These are phyloP conservation scores for Phengaris arion DNA, from an alignment of 2,888 invertebrate species.

Conservation along the genomic window DNA sequence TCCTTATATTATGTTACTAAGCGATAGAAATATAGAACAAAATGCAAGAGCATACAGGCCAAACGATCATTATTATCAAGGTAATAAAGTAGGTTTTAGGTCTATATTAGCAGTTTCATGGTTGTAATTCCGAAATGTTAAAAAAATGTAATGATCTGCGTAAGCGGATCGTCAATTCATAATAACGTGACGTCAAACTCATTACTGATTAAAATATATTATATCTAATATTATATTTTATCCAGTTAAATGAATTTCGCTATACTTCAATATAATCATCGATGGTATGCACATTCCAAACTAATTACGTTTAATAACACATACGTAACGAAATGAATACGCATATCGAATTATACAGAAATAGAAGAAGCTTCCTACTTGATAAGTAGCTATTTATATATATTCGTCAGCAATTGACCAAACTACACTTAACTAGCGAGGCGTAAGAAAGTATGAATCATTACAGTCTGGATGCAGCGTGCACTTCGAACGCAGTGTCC, in stretches of 20 bases:
- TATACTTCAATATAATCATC: not conserved
- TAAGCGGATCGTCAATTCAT: not conserved
- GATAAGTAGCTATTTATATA: not conserved
- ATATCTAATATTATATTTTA: not conserved
- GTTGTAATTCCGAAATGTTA: not conserved
- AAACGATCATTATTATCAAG: not conserved
- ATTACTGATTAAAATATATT: conserved; percentile 14
- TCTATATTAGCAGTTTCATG: not conserved
- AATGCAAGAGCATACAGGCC: not conserved
- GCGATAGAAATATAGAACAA: not conserved
- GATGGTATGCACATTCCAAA: not conserved
- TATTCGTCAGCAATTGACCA: not conserved
- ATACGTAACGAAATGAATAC: not conserved
- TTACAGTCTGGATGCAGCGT: conserved; percentile 77
- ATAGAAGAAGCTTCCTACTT: conserved; percentile 3
- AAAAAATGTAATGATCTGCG: not conserved
- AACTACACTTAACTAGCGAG: conserved; percentile 46
- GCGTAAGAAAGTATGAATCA: conserved; percentile 48
- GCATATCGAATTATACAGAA: not conserved
- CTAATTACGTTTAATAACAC: not conserved
- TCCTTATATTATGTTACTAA: not conserved
- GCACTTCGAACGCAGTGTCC: conserved; percentile 77
- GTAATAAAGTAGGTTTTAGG: not conserved
- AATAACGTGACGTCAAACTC: not conserved
- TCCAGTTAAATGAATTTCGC: not conserved